Evolutionary conservation across 2,797 vertebrate species (phyloP).

Genomic region (Leptatherina wallacei): DNA sequence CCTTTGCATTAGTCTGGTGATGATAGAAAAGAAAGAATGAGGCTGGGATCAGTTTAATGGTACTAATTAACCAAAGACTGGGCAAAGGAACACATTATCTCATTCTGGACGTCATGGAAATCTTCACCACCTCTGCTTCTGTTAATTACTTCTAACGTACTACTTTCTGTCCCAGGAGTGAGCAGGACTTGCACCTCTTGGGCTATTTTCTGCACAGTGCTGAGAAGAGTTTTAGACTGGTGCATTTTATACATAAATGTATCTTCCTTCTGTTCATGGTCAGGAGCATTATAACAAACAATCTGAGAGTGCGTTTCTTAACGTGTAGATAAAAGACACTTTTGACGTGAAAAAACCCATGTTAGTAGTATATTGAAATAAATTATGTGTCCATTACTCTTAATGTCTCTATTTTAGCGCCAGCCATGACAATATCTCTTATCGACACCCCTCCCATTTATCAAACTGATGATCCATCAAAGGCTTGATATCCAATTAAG

Average conservation of each 20-base stretch:
- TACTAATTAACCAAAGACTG: slow-evolving; percentile 77
- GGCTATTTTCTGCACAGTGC: slow-evolving; percentile 57
- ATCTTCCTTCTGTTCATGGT: slow-evolving; percentile 23
- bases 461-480: slow-evolving; percentile 62
- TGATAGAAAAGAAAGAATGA: slow-evolving; percentile 59
- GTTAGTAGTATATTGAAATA: background rate
- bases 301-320: slow-evolving; percentile 9
- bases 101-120: slow-evolving; percentile 62
- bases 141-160: slow-evolving; percentile 76
- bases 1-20: slow-evolving; percentile 61
- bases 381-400: slow-evolving; percentile 22
- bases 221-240: slow-evolving; percentile 60
- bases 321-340: background rate
- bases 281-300: slow-evolving; percentile 5
- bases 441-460: slow-evolving; percentile 58
- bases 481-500: slow-evolving; percentile 67
- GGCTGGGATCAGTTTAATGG: slow-evolving; percentile 77
- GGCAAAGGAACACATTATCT: slow-evolving; percentile 68
- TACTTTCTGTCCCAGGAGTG: slow-evolving; percentile 59
- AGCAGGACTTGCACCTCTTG: slow-evolving; percentile 54
- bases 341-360: background rate
- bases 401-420: slow-evolving; percentile 37
- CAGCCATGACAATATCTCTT: slow-evolving; percentile 46
- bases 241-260: background rate
- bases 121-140: slow-evolving; percentile 70